phyloP scores from a whole-genome alignment of 1,140 invertebrate genomes.

The Brachionus koreanus region DNA sequence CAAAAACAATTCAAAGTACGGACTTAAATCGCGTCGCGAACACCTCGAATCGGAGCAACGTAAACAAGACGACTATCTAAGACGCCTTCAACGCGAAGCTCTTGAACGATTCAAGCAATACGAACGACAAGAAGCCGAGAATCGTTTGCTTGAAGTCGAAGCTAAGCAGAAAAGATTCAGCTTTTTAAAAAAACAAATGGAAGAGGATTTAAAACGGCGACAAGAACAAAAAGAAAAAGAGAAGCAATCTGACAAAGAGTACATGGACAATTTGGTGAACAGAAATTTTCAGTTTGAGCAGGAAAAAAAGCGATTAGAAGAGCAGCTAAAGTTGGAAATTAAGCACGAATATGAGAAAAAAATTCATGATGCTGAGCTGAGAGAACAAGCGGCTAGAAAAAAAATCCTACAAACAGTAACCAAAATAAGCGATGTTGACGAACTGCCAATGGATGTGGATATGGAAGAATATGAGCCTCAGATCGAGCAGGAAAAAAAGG shows the following conservation, averaged over 20 bases:
- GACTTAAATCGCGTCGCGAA: neutral
- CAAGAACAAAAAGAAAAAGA: conserved; percentile 22
- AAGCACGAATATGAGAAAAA: conserved; percentile 10
- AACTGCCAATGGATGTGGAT: neutral
- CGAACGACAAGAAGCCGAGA: conserved; percentile 2
- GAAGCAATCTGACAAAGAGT: conserved; percentile 25
- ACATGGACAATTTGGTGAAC: conserved; percentile 34
- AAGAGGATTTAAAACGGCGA: conserved; percentile 1
- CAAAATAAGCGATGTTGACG: neutral
- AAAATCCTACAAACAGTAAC: neutral
- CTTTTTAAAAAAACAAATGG: conserved; percentile 31
- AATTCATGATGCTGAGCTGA: neutral
- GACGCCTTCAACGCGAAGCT: neutral
- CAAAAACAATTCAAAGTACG: neutral
- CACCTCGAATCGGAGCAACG: neutral
- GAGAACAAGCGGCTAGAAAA: conserved; percentile 10
- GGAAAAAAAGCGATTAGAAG: neutral
- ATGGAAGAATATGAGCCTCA: neutral
- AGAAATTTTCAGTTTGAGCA: neutral
- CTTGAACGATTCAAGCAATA: neutral
- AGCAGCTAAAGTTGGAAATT: conserved; percentile 6
- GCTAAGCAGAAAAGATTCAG: neutral
- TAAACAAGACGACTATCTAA: neutral
- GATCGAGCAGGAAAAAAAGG: neutral
- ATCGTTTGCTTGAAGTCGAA: neutral